Percentiles rank a stretch among this genome's conserved stretches.
These are phyloP conservation scores for Drosophila paranaensis DNA, from an alignment of 2,888 invertebrate species.

Conservation along the genomic window DNA sequence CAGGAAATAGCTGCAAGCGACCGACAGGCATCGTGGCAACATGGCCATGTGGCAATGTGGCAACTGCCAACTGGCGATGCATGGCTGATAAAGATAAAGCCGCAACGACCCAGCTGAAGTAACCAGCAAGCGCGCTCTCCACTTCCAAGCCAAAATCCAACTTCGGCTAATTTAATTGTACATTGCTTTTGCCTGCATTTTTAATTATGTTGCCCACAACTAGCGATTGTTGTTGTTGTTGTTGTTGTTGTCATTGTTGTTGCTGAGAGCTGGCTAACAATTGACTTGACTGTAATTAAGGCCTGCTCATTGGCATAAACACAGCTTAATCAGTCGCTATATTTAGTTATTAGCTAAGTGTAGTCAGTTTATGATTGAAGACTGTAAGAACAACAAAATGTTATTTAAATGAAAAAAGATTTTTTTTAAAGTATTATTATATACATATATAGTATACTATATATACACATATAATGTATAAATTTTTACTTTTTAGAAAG, in stretches of 20 bases:
- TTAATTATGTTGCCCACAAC: conserved; percentile 65
- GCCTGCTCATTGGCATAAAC: conserved; percentile 3
- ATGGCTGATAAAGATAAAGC: conserved; percentile 64
- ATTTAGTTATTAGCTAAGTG: conserved; percentile 15
- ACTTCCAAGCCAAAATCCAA: conserved; percentile 32
- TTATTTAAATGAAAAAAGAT: not conserved
- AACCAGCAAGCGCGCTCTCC: conserved; percentile 21
- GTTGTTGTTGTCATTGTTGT: too few relatives aligned
- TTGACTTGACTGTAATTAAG: conserved; percentile 15
- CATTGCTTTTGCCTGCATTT: conserved; percentile 71
- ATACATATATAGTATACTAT: too few relatives aligned
- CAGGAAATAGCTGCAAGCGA: conserved; percentile 73
- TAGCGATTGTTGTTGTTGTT: conserved; percentile 5
- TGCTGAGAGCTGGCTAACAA: conserved; percentile 3
- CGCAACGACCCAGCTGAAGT: conserved; percentile 33
- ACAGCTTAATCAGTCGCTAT: conserved; percentile 10
- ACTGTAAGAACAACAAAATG: not conserved
- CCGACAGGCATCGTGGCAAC: conserved; percentile 42
- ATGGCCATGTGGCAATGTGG: conserved; percentile 27
- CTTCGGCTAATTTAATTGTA: conserved; percentile 71
- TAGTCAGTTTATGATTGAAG: not conserved
- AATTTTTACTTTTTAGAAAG: too few relatives aligned
- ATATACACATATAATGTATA: too few relatives aligned
- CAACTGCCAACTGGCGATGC: conserved; percentile 51
- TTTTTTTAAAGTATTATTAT: too few relatives aligned